These are phyloP conservation scores for Garrulus glandarius DNA, from an alignment of 2,797 vertebrate species.

Conservation along the genomic window DNA sequence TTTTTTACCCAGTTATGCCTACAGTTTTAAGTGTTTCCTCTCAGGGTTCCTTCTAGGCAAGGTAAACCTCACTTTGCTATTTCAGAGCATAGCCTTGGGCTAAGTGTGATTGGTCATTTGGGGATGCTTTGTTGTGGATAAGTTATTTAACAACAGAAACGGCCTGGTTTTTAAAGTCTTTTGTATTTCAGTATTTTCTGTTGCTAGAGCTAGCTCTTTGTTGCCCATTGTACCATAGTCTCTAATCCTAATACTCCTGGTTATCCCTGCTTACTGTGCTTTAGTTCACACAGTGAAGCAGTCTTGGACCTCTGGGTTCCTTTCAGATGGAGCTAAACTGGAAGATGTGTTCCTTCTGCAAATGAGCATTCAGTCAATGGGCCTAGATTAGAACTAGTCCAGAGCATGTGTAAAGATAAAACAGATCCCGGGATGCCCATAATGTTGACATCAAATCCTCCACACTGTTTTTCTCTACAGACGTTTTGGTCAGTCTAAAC, in stretches of 20 bases:
- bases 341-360: conserved; percentile 32
- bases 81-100: not conserved
- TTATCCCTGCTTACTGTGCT: conserved; percentile 27
- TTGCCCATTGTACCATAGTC: not conserved
- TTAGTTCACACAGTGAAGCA: not conserved
- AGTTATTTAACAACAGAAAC: conserved; percentile 6
- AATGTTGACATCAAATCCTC: not conserved
- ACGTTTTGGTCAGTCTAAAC: not conserved
- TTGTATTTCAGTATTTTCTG: not conserved
- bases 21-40: not conserved
- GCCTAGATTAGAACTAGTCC: not conserved
- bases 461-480: not conserved
- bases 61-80: not conserved
- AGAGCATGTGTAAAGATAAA: not conserved
- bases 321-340: conserved; percentile 6
- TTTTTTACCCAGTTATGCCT: not conserved
- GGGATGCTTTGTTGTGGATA: not conserved
- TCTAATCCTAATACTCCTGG: conserved; percentile 30
- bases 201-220: conserved; percentile 19
- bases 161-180: not conserved
- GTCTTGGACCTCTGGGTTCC: not conserved
- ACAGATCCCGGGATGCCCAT: not conserved
- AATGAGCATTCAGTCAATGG: not conserved
- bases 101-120: not conserved
- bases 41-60: not conserved